Conservation (phyloP, 2,888 invertebrate species). For the Aporophyla nigra region DNA sequence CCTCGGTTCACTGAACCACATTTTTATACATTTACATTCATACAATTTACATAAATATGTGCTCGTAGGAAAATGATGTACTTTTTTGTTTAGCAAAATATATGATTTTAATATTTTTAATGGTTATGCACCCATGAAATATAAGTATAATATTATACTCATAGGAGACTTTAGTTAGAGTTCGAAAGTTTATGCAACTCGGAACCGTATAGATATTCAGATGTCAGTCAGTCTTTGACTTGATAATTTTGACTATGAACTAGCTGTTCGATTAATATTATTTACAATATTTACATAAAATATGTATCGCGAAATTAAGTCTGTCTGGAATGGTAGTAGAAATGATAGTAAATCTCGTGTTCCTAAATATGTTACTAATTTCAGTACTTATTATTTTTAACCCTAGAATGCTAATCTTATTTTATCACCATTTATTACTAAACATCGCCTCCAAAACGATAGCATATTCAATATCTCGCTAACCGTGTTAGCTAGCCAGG, state of each 20-base stretch:
- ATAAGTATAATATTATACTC: conserved; percentile 2
- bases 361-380: not conserved
- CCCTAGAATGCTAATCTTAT: not conserved
- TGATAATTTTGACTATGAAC: conserved; percentile 19
- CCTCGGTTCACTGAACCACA: conserved; percentile 19
- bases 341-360: not conserved
- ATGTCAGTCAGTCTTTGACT: conserved; percentile 27
- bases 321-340: too few relatives aligned
- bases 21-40: conserved; percentile 12
- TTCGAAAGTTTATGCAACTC: conserved; percentile 41
- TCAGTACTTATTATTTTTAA: not conserved
- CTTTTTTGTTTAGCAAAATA: conserved; percentile 7
- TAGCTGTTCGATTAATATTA: conserved; percentile 3
- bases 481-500: not conserved
- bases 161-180: conserved; percentile 14
- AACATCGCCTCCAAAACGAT: not conserved
- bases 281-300: conserved; percentile 22
- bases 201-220: conserved; percentile 28
- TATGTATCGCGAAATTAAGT: conserved; percentile 8
- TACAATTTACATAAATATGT: conserved; percentile 18
- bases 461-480: not conserved
- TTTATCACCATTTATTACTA: not conserved
- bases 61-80: conserved; percentile 11
- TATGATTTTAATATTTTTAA: not conserved
- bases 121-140: conserved; percentile 1